A percentile compares a stretch with the other conserved stretches of the same genome.
phyloP scores from a whole-genome alignment of 2,797 vertebrate species.

The Megaceryle alcyon region DNA sequence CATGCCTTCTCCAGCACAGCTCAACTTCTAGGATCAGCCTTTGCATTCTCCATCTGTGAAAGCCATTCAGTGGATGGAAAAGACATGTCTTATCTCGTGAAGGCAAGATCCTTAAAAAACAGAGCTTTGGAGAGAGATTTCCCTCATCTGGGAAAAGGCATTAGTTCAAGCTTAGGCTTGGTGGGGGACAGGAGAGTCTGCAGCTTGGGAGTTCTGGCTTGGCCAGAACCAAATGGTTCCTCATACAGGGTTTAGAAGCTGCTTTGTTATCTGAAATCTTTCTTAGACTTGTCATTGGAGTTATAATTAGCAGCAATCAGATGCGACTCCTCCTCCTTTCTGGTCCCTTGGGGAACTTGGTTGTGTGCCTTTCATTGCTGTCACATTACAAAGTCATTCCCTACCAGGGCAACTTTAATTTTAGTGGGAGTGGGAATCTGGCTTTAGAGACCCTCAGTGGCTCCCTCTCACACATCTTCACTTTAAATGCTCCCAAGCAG shows the following conservation, averaged over 20 bases:
- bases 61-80: not conserved
- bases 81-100: not conserved
- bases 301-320: not conserved
- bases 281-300: not conserved
- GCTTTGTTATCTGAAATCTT: not conserved
- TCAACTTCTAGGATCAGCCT: not conserved
- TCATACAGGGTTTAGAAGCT: not conserved
- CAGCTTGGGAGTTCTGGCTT: not conserved
- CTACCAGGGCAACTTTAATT: not conserved
- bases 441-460: not conserved
- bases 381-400: not conserved
- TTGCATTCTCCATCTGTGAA: not conserved
- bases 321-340: not conserved
- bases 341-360: not conserved
- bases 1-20: not conserved
- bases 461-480: not conserved
- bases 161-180: fast-evolving
- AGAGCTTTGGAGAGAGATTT: not conserved
- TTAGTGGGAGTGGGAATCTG: not conserved
- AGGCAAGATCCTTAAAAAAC: not conserved
- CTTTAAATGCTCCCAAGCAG: not conserved
- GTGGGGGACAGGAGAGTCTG: fast-evolving
- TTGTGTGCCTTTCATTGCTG: not conserved
- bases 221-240: not conserved
- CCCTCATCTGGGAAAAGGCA: not conserved